Conservation (phyloP, 2,113 vertebrate genomes). For the Charina bottae region DNA sequence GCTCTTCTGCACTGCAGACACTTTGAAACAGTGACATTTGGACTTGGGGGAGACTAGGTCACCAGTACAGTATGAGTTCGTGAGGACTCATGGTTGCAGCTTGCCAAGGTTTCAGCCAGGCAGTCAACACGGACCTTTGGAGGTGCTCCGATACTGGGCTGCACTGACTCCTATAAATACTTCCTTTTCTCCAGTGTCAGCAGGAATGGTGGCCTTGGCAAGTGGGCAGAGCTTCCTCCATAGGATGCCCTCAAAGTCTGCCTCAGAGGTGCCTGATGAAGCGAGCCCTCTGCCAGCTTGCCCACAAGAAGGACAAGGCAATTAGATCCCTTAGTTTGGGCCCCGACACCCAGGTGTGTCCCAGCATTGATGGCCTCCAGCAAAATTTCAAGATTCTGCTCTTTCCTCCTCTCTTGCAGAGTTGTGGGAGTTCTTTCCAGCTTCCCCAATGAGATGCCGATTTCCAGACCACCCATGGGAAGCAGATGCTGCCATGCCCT, state of each 20-base stretch:
- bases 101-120: background rate
- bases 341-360: background rate
- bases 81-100: background rate
- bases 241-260: background rate
- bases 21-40: background rate
- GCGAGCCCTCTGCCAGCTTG: too few species aligned
- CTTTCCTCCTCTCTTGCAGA: background rate
- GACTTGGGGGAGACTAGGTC: background rate
- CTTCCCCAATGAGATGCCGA: background rate
- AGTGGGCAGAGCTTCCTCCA: background rate
- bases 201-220: too few species aligned
- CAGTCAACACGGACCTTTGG: background rate
- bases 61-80: background rate
- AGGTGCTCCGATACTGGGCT: background rate
- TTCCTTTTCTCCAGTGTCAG: too few species aligned
- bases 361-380: background rate
- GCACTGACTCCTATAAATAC: background rate
- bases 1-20: background rate
- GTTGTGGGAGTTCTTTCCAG: background rate
- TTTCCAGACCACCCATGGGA: background rate
- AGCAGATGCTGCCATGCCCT: background rate
- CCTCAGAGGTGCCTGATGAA: background rate
- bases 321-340: background rate
- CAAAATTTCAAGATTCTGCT: too few species aligned
- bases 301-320: background rate